Conservation (phyloP, 2,797 vertebrate species). For the Enteromius radiatus region DNA sequence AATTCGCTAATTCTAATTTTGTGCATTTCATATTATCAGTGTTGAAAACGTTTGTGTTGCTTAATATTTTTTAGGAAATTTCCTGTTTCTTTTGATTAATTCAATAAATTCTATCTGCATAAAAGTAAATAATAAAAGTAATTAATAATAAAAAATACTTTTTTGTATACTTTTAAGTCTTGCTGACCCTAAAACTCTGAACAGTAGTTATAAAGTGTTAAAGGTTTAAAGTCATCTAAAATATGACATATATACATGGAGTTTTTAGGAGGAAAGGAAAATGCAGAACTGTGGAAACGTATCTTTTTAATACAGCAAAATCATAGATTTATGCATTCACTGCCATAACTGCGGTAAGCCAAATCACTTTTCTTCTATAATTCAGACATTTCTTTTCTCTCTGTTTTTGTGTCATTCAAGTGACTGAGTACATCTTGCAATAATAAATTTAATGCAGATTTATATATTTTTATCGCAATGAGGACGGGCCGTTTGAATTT, state of each 20-base stretch:
- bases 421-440: background rate
- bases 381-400: background rate
- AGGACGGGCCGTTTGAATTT: background rate
- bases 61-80: background rate
- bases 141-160: too few species aligned
- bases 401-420: background rate
- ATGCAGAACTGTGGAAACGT: background rate
- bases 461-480: background rate
- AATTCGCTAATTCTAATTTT: background rate
- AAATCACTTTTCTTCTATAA: background rate
- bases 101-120: background rate
- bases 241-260: background rate
- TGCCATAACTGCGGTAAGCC: background rate
- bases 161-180: background rate
- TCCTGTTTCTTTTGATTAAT: background rate
- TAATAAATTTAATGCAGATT: constrained; percentile 12
- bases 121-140: too few species aligned
- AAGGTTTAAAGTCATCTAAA: constrained; percentile 1
- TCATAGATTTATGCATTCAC: background rate
- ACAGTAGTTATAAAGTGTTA: background rate
- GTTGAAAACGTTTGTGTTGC: too few species aligned
- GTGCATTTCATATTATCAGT: background rate
- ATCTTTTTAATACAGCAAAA: background rate
- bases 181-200: background rate
- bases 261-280: background rate